Evolutionary conservation across 2,797 vertebrate genomes (phyloP), one percentile per base, ranked within the genome.

Genomic region (Bovichtus diacanthus): DNA sequence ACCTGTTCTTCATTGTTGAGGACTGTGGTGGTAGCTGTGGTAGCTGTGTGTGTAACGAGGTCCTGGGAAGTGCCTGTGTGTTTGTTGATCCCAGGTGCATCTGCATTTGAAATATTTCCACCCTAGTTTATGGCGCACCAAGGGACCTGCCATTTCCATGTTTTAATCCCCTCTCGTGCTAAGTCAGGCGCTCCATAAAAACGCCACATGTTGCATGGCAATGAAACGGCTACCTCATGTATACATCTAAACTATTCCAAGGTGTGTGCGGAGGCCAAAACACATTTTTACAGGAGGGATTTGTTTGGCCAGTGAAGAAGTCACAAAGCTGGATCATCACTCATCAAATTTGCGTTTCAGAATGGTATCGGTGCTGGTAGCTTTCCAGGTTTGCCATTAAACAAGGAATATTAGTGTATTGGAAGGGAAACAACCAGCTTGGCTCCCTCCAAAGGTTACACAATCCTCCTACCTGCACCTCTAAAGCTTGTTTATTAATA

Each of bases 91-190:
- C 92, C 94, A 92, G 90, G 91, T 94, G 92, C 91, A 88, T 91
- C 80, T 90, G 91, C 85, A 93, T 92, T 86, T 88, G 78, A 91
- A 80, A 92, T 91, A 86, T 94, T 94, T 94, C 94, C 90, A 91
- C 86, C 88, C 82, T 79, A 38, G 80, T 95, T 95, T 95, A 95
- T 86, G 79, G 91, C 86, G 71, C 90, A 90, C 92, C 80, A 39
- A 87, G 92, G 93, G 93, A 95, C 90, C 88, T 93, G 90, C 89
- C 89, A 88, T 94, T 95, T 93, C 92, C 91, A 93, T 82, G 83
- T 93, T 92, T 93, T 93, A 92, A 94, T 94, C 89, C 88, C 89
- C 84, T 92, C 91, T 81, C 85, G 84, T 93, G 90, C 88, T 90
- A 86, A 90, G 85, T 91, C 86, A 88, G 86, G 84, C 76, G 38